These are phyloP conservation scores for Micrasema longulum DNA, from an alignment of 1,140 invertebrate species.

Conservation along the genomic window DNA sequence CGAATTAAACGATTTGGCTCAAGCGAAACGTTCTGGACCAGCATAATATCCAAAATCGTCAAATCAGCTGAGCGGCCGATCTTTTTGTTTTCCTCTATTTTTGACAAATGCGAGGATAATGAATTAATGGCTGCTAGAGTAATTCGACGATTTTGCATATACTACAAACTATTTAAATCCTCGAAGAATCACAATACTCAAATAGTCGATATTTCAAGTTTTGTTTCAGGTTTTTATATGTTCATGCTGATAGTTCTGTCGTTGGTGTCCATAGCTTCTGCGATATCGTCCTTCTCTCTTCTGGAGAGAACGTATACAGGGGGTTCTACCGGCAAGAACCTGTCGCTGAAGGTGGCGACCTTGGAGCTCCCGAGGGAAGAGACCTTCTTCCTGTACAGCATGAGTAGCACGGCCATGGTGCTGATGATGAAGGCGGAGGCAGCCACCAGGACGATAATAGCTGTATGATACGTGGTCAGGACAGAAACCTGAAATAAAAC, in stretches of 20 bases:
- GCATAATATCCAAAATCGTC: no score
- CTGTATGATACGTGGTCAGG: slow-evolving; percentile 77
- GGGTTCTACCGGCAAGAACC: slow-evolving; percentile 66
- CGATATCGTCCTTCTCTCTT: slow-evolving; percentile 57
- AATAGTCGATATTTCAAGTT: no score
- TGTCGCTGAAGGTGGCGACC: slow-evolving; percentile 66
- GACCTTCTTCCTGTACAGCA: slow-evolving; percentile 75
- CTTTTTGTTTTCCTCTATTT: no score
- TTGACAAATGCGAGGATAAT: no score
- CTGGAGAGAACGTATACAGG: slow-evolving; percentile 68
- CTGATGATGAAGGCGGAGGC: slow-evolving; percentile 80
- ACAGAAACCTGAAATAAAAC: slow-evolving; percentile 67
- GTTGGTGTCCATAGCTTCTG: slow-evolving; percentile 46
- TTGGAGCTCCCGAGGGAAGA: slow-evolving; percentile 64
- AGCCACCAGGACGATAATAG: slow-evolving; percentile 76
- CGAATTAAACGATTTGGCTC: no score
- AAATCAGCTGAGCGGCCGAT: no score
- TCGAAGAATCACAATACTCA: no score
- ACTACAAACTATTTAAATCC: no score
- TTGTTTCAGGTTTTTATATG: no score
- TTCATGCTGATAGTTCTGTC: slow-evolving; percentile 32
- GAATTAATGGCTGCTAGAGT: no score
- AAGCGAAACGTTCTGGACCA: no score
- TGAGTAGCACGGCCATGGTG: slow-evolving; percentile 75
- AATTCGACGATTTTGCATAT: no score